Evolutionary conservation across 2,113 vertebrate species (phyloP), one percentile per base, ranked within the genome.

Genomic region (Mormyrus iriodes): DNA sequence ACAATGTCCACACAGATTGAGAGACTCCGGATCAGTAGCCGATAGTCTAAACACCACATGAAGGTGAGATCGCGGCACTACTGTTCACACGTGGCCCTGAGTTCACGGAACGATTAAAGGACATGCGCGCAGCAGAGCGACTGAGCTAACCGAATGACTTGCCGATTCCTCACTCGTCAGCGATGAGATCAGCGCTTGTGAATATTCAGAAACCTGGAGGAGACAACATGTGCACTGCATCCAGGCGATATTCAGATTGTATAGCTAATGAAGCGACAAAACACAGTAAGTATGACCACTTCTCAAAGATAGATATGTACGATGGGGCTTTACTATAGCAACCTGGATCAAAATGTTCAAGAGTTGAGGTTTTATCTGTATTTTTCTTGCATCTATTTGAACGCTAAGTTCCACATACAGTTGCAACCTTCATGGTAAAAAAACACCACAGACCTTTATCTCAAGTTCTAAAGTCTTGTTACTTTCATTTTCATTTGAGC

Each of bases 131-230:
- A 2, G 83, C 21, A 12, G 24, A 85, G 15, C 3, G 10, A 49
- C 84, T 31, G 31, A 88, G 44, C 24, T 39, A 89, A 35, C 27
- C 88, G 91, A 90, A 91, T 52, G 86, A 92, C 92, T 91, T 90
- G 90, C 65, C 90, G 92, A 92, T 90, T 90, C 90, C 92, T 89
- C 91, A 92, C 93, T 91, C 90, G 5, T 91, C 88, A 58, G 46
- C 53, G 42, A 31, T 13, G 46, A 85, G 53, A 93, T 93, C 91
- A 89, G 87, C 90, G 10, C 48, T 27, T 90, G 92, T 94, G 94
- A 95, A 95, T 95, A 95, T 95, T 94, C 93, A 95, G 92, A 61
- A 88, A 35, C 88, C 91, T 87, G 92, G 92, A 93, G 93, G 94
- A 95, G 93, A 94, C 94, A 90, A 92, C 92, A 93, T 92, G 90